phyloP scores from a whole-genome alignment of 1,140 invertebrate species.

The Bicyclus anynana region DNA sequence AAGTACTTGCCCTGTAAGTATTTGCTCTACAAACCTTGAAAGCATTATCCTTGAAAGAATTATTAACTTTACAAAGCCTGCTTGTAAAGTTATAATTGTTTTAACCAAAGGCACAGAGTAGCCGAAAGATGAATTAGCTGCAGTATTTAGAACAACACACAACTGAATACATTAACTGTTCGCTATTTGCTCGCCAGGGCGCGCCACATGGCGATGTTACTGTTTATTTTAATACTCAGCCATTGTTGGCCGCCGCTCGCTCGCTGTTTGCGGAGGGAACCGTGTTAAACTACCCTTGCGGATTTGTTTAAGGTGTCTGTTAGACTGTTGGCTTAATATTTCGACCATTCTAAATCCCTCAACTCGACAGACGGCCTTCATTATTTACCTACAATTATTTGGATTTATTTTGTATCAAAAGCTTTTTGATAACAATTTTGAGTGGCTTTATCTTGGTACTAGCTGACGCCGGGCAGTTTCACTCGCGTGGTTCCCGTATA shows the following conservation, averaged over 20 bases:
- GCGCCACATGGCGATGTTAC: slow-evolving; percentile 59
- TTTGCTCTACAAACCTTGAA: too few relatives aligned
- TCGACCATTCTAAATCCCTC: slow-evolving; percentile 13
- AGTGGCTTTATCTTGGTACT: too few relatives aligned
- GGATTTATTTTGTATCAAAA: too few relatives aligned
- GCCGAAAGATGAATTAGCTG: slow-evolving; percentile 15
- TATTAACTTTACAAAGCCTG: too few relatives aligned
- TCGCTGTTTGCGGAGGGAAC: slow-evolving; percentile 59
- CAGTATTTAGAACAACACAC: slow-evolving; percentile 18
- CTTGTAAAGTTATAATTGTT: too few relatives aligned
- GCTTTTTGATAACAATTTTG: too few relatives aligned
- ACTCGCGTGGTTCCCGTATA: too few relatives aligned
- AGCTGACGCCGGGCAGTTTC: too few relatives aligned
- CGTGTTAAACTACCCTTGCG: slow-evolving; percentile 65
- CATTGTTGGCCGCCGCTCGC: slow-evolving; percentile 51
- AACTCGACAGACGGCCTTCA: background rate
- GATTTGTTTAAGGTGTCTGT: slow-evolving; percentile 51
- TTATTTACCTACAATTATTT: background rate
- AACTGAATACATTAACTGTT: slow-evolving; percentile 66
- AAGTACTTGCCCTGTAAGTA: too few relatives aligned
- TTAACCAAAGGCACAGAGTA: too few relatives aligned
- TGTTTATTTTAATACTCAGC: slow-evolving; percentile 76
- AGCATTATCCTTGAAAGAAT: too few relatives aligned
- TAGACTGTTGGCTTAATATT: slow-evolving; percentile 23
- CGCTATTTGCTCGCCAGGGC: slow-evolving; percentile 53